phyloP scores from a whole-genome alignment of 2,888 invertebrate genomes.

The Nomada flava region DNA sequence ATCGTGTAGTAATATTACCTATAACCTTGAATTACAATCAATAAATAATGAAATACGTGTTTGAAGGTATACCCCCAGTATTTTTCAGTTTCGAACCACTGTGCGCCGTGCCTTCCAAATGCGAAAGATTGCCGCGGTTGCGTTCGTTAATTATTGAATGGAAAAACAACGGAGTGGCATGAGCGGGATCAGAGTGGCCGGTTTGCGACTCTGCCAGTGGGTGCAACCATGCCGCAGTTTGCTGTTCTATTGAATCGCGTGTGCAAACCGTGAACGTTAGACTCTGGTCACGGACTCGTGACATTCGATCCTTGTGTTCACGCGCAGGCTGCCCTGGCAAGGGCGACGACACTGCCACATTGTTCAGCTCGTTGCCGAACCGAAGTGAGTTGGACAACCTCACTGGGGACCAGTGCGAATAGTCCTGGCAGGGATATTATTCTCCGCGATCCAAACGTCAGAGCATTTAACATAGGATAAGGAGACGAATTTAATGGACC shows the following conservation, averaged over 20 bases:
- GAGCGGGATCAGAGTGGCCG: not conserved
- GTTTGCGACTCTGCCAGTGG: not conserved
- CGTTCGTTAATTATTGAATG: not conserved
- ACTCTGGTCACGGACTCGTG: conserved; percentile 35
- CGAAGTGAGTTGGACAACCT: conserved; percentile 57
- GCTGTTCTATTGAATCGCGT: conserved; percentile 12
- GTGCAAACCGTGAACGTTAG: conserved; percentile 31
- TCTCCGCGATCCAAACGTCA: too few species aligned
- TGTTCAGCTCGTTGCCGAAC: conserved; percentile 45
- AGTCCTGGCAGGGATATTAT: conserved; percentile 3
- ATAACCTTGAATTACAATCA: too few species aligned
- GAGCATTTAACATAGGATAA: too few species aligned
- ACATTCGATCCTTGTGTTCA: conserved; percentile 42
- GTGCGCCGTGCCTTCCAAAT: too few species aligned
- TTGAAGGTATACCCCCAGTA: too few species aligned
- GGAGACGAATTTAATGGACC: too few species aligned
- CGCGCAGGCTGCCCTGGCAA: conserved; percentile 26
- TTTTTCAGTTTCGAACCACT: too few species aligned
- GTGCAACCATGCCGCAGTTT: not conserved
- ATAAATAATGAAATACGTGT: too few species aligned
- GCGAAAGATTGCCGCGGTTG: not conserved
- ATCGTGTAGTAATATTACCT: too few species aligned
- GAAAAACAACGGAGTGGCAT: not conserved
- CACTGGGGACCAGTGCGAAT: conserved; percentile 41
- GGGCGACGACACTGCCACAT: conserved; percentile 57